Evolutionary conservation across 2,113 vertebrate species (phyloP).

Genomic region (Tetrao urogallus): DNA sequence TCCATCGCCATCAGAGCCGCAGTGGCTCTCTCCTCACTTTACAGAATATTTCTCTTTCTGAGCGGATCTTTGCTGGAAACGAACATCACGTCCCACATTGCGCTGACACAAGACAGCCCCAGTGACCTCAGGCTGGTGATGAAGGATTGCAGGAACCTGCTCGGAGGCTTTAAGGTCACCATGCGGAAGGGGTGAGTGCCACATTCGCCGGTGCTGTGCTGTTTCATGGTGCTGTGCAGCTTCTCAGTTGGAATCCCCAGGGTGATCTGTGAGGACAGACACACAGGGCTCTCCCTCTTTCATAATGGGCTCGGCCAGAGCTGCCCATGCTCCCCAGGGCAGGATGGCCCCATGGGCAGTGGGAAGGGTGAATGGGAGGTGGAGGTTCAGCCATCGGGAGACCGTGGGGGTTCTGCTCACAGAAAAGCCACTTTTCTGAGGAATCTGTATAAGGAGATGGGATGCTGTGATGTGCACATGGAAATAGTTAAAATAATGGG

Average conservation of each 20-base stretch:
- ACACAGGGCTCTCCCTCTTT: not conserved
- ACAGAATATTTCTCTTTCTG: conserved; percentile 33
- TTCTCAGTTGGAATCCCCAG: not conserved
- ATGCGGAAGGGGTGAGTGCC: conserved; percentile 14
- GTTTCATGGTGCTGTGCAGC: rapidly evolving
- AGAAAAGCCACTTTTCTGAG: not conserved
- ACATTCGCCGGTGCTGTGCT: rapidly evolving
- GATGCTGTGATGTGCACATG: rapidly evolving
- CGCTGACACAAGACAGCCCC: not conserved
- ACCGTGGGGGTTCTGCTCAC: rapidly evolving
- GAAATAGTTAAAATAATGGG: rapidly evolving
- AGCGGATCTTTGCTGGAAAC: not conserved
- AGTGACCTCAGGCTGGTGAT: conserved; percentile 6
- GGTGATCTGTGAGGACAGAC: not conserved
- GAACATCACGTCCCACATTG: not conserved
- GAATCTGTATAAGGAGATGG: not conserved
- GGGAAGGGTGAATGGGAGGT: not conserved
- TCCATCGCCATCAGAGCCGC: rapidly evolving
- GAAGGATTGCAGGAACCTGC: conserved; percentile 42
- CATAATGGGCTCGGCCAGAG: not conserved
- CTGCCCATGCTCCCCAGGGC: not conserved
- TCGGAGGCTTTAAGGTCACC: not conserved
- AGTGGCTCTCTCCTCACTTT: not conserved
- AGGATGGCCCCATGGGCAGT: not conserved
- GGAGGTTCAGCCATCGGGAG: rapidly evolving